Base-by-base conservation (phyloP, 1,140 invertebrate genomes). In the Drosophila pruinosa region DNA sequence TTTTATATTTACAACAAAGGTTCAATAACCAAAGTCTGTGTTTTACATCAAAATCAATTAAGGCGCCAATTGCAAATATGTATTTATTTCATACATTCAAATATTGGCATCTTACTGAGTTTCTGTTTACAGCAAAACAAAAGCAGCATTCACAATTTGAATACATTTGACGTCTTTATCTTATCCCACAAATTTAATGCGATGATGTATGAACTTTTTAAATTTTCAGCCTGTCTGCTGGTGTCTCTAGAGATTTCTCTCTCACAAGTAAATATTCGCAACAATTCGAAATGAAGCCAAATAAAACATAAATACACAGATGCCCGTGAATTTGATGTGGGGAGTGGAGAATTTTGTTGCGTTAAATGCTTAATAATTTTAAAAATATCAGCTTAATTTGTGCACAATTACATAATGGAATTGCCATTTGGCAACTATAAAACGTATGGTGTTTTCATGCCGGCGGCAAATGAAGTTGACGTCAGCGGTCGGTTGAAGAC, bases 181-280 rank as follows among this genome's bases (percentile, higher is more conserved):
- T 86, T 86, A 86, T 86, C 82, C 82, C 74, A 78, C 36, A 86
- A 89, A 82, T 89, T 78, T 88, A 82, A 86, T 86, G 82, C 82
- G 82, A 86, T 86, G 82, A 86, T 86, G 82, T 86, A 86, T 86
- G 82, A 86, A 89, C 71, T 82, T 86, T 86, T 78, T 89, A 88
- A n/a, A 86, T 81, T 85, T 64, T 78, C 34, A 43, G 43, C 28
- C 34, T 36, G 41, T 28, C 26, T 26, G 21, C 57, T 59, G 38
- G 53, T n/a, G 36, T 52, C 34, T 53, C 56, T 41, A n/a, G 0
- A 10, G 52, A 52, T 43, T 50, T 41, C 45, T 24, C 21, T 50
- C 31, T 8, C 57, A 48, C n/a, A 52, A 36, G 36, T 26, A 39
- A 61, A 68, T 53, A 28, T 57, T 62, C 21, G n/a, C 24, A 15